phyloP scores from a whole-genome alignment of 2,888 invertebrate species.

The Trissolcus brochymenae region DNA sequence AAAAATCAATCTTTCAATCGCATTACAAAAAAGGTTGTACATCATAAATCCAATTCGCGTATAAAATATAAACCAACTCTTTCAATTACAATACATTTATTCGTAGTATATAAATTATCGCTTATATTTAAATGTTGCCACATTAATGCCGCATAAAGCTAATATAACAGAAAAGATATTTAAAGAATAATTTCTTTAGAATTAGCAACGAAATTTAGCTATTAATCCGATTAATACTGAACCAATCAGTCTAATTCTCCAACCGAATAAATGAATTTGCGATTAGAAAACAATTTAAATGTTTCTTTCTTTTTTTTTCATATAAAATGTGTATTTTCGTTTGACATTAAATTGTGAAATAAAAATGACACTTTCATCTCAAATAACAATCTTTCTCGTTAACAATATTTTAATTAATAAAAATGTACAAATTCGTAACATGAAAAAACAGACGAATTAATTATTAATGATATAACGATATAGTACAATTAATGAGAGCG shows the following conservation, averaged over 20 bases:
- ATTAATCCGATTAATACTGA: constrained; percentile 40
- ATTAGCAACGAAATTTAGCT: constrained; percentile 23
- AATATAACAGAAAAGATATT: constrained; percentile 1
- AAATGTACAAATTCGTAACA: constrained; percentile 43
- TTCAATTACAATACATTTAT: no score
- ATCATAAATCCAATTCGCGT: background rate
- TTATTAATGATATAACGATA: constrained; percentile 41
- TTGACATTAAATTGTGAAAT: background rate
- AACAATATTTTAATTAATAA: constrained; percentile 40
- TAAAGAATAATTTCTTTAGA: background rate
- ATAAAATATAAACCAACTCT: no score
- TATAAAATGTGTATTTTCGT: background rate
- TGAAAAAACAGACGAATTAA: constrained; percentile 21
- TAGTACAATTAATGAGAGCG: constrained; percentile 45
- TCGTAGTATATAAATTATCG: background rate
- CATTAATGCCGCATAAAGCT: no score
- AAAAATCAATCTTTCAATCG: background rate
- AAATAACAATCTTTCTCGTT: constrained; percentile 19
- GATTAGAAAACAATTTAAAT: constrained; percentile 6
- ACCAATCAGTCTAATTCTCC: constrained; percentile 43
- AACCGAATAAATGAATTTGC: constrained; percentile 10
- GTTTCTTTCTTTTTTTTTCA: background rate
- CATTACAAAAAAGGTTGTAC: background rate
- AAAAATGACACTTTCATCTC: constrained; percentile 13
- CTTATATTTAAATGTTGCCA: background rate